Conservation (phyloP, 2,797 vertebrate species). For the Pyrocephalus nanus region DNA sequence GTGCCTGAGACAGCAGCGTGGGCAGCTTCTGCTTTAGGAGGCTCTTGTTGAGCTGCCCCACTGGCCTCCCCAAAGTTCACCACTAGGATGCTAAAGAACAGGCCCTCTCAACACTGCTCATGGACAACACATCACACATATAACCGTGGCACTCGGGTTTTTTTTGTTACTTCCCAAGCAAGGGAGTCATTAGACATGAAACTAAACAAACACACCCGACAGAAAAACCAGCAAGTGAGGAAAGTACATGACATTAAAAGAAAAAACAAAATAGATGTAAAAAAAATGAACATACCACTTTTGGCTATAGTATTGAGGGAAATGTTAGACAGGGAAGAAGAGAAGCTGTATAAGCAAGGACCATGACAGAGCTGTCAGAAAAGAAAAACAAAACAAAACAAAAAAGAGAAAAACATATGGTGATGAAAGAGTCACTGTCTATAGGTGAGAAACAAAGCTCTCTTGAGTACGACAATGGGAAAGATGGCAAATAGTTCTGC, state of each 20-base stretch:
- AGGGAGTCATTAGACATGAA: not conserved
- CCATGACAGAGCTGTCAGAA: slow-evolving; percentile 80
- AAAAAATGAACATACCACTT: slow-evolving; percentile 81
- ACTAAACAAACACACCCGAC: not conserved
- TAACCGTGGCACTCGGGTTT: fast-evolving
- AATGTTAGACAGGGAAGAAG: slow-evolving; percentile 83
- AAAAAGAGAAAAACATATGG: slow-evolving; percentile 66
- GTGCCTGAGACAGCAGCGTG: not conserved
- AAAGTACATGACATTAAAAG: slow-evolving; percentile 36
- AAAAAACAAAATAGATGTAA: slow-evolving; percentile 60
- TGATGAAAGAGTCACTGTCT: slow-evolving; percentile 60
- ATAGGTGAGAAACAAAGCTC: not conserved
- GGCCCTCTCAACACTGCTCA: not conserved
- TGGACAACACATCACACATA: not conserved
- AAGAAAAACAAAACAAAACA: slow-evolving; percentile 66
- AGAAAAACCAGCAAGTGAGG: not conserved
- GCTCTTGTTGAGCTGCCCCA: not conserved
- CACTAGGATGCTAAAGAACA: not conserved
- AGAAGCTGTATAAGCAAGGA: slow-evolving; percentile 84
- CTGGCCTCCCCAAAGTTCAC: not conserved
- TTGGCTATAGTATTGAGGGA: slow-evolving; percentile 82
- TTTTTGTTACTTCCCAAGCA: not conserved
- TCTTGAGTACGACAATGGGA: not conserved
- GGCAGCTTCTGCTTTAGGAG: not conserved
- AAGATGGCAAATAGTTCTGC: not conserved